Conservation (phyloP, 2,888 invertebrate genomes). For the Chymomyza caudatula region DNA sequence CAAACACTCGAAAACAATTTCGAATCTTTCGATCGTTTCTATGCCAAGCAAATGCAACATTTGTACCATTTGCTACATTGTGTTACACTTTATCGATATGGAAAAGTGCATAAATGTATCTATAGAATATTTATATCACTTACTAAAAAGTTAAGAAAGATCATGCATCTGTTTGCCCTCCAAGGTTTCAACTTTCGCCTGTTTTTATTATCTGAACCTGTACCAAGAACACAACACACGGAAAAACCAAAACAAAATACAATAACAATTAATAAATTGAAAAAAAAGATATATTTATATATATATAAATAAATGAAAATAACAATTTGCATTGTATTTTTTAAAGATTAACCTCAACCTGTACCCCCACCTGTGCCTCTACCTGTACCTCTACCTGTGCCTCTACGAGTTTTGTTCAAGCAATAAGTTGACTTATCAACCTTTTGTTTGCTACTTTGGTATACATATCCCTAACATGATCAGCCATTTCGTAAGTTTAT, state of each 20-base stretch:
- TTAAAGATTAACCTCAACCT: too few relatives aligned
- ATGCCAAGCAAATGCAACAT: neutral
- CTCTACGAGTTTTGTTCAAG: too few relatives aligned
- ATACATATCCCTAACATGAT: too few relatives aligned
- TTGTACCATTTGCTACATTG: neutral
- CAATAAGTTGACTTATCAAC: too few relatives aligned
- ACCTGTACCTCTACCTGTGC: too few relatives aligned
- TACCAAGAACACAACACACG: slow-evolving; percentile 38
- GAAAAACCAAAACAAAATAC: slow-evolving; percentile 12
- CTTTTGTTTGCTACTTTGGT: too few relatives aligned
- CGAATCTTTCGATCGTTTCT: neutral
- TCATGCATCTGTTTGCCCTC: slow-evolving; percentile 60
- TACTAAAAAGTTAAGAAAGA: slow-evolving; percentile 37
- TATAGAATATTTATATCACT: slow-evolving; percentile 20
- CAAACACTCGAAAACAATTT: slow-evolving; percentile 18
- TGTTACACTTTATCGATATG: neutral
- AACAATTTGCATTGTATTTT: too few relatives aligned
- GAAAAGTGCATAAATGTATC: neutral
- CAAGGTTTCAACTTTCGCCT: slow-evolving; percentile 68
- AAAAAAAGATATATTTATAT: slow-evolving; percentile 18
- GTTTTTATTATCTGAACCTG: slow-evolving; percentile 51
- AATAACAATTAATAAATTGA: slow-evolving; percentile 18
- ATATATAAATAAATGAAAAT: slow-evolving; percentile 28
- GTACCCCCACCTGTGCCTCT: too few relatives aligned
- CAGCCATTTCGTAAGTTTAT: too few relatives aligned